phyloP scores from a whole-genome alignment of 2,113 vertebrate species.

The Datnioides undecimradiatus region DNA sequence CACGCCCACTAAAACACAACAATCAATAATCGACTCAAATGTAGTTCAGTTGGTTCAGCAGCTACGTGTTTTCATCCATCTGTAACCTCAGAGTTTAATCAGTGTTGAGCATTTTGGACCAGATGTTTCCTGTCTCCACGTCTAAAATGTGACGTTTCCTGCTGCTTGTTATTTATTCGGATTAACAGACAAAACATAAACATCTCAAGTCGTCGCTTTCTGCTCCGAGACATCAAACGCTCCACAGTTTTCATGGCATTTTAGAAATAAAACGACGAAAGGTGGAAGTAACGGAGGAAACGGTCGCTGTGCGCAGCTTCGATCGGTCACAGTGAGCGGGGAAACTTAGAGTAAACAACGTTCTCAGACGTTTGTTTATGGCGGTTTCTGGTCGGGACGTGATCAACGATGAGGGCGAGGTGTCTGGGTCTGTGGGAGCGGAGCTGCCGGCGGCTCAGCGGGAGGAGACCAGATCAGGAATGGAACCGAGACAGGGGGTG shows the following conservation, averaged over 20 bases:
- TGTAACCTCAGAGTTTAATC: no score
- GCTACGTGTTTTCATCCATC: no score
- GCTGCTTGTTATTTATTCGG: neutral
- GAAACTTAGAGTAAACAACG: neutral
- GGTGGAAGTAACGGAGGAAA: no score
- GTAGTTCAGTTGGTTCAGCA: no score
- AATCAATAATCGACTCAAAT: no score
- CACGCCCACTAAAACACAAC: no score
- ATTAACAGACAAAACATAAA: neutral
- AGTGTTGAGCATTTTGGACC: no score
- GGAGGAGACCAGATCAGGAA: slow-evolving; percentile 13
- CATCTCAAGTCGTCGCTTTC: neutral
- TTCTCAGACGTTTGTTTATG: neutral
- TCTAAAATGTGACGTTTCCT: neutral
- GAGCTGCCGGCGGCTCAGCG: neutral
- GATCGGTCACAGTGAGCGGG: no score
- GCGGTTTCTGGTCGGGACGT: no score
- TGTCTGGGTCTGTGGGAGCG: neutral
- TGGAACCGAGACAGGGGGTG: slow-evolving; percentile 24
- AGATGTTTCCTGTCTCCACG: neutral
- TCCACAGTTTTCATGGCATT: neutral
- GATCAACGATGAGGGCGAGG: no score
- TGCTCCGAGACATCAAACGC: neutral
- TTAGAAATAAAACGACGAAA: neutral
- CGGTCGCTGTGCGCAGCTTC: no score